A percentile compares a stretch with the other conserved stretches of the same genome.
Conservation (phyloP, 2,888 invertebrate species). For the Xanthorhoe spadicearia region DNA sequence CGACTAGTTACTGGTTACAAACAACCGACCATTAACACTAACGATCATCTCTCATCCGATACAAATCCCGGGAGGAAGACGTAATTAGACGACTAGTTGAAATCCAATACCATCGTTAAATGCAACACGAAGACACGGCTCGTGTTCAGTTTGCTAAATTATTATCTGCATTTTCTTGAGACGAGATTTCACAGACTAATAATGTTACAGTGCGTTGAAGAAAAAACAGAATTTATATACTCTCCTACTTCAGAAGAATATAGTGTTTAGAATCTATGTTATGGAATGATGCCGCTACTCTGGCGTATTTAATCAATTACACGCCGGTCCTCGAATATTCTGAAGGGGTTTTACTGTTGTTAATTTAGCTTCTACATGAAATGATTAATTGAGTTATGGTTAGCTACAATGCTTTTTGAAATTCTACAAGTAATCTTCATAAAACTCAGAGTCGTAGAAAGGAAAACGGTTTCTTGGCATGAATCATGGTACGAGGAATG, state of each 20-base stretch:
- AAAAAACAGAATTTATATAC: background rate
- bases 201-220: too few species aligned
- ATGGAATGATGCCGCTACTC: background rate
- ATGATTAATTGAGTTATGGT: background rate
- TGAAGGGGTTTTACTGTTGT: background rate
- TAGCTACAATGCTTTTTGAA: background rate
- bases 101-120: conserved; percentile 44
- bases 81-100: conserved; percentile 48
- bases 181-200: conserved; percentile 8
- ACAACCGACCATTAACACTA: conserved; percentile 55
- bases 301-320: background rate
- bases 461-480: background rate
- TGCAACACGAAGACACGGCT: conserved; percentile 29
- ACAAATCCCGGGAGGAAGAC: conserved; percentile 50
- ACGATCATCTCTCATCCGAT: conserved; percentile 50
- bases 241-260: background rate
- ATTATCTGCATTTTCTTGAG: conserved; percentile 8
- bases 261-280: background rate
- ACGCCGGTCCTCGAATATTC: background rate
- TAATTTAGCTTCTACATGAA: background rate
- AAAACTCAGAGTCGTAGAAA: background rate
- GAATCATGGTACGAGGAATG: background rate
- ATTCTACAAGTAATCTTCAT: background rate
- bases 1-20: conserved; percentile 60
- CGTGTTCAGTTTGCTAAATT: conserved; percentile 24